Conservation (phyloP, 2,113 vertebrate species). For the Zeus faber region DNA sequence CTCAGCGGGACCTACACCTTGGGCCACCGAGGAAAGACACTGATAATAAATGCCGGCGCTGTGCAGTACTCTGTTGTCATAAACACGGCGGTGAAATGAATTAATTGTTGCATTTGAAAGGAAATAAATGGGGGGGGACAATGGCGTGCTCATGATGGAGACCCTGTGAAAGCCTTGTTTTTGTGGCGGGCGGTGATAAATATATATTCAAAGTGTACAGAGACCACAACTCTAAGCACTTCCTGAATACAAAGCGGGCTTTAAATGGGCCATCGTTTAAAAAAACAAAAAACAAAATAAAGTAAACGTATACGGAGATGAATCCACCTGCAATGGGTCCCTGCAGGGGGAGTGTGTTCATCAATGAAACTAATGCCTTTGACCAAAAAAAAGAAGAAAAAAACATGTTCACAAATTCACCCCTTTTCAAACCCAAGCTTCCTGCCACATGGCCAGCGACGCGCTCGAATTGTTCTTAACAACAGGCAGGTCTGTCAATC, state of each 20-base stretch:
- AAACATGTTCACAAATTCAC: neutral
- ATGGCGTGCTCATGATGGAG: too few species aligned
- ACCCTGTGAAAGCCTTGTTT: too few species aligned
- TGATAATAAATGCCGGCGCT: constrained; percentile 43
- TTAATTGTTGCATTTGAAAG: constrained; percentile 34
- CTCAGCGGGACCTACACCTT: constrained; percentile 45
- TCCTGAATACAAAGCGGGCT: constrained; percentile 21
- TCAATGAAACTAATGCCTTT: constrained; percentile 1
- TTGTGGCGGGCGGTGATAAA: too few species aligned
- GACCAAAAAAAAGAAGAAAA: neutral
- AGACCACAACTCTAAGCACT: too few species aligned
- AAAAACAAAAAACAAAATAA: constrained; percentile 4
- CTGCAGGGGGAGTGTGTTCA: neutral
- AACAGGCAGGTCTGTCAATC: too few species aligned
- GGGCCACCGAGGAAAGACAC: constrained; percentile 28
- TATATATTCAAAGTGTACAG: too few species aligned
- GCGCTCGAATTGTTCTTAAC: neutral
- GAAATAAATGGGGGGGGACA: neutral
- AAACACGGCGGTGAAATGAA: constrained; percentile 40
- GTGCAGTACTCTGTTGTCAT: constrained; percentile 43
- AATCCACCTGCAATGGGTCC: constrained; percentile 4
- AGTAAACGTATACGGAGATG: too few species aligned
- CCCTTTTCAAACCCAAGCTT: neutral
- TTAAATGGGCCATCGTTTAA: constrained; percentile 23
- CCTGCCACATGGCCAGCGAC: neutral